These are phyloP conservation scores for Papio anubis DNA, from an alignment of 2,113 vertebrate genomes.

Conservation along the genomic window DNA sequence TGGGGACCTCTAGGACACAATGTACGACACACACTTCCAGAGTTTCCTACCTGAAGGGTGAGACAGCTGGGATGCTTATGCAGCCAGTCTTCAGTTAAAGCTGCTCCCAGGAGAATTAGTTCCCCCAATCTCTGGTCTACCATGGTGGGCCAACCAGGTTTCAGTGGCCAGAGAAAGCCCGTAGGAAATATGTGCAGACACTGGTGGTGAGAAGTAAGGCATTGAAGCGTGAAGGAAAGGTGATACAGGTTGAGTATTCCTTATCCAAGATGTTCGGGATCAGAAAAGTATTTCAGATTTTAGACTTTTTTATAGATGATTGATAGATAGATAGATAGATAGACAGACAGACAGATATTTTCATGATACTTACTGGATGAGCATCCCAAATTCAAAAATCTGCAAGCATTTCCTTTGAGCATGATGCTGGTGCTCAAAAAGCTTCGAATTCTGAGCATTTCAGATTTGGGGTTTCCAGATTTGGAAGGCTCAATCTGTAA, in stretches of 20 bases:
- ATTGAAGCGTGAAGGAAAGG: not conserved
- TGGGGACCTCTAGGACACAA: not conserved
- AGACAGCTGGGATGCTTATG: not conserved
- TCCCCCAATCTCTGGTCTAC: too few relatives aligned
- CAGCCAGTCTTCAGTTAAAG: not conserved
- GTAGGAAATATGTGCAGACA: not conserved
- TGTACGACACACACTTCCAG: not conserved
- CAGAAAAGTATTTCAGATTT: not conserved
- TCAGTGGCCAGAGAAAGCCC: not conserved
- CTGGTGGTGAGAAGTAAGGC: not conserved
- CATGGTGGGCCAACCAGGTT: not conserved
- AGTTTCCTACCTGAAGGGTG: not conserved
- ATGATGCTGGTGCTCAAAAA: not conserved
- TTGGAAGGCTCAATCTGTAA: not conserved
- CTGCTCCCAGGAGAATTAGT: not conserved
- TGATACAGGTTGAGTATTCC: not conserved
- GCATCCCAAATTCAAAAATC: not conserved
- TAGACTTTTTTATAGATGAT: not conserved
- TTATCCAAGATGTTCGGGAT: not conserved
- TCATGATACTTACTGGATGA: not conserved
- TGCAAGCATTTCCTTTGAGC: not conserved
- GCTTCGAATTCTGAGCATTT: not conserved
- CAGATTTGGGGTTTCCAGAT: not conserved
- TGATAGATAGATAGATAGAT: too few relatives aligned
- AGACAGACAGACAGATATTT: not conserved